phyloP scores from a whole-genome alignment of 1,140 invertebrate genomes.

The Trypoxylus dichotomus region DNA sequence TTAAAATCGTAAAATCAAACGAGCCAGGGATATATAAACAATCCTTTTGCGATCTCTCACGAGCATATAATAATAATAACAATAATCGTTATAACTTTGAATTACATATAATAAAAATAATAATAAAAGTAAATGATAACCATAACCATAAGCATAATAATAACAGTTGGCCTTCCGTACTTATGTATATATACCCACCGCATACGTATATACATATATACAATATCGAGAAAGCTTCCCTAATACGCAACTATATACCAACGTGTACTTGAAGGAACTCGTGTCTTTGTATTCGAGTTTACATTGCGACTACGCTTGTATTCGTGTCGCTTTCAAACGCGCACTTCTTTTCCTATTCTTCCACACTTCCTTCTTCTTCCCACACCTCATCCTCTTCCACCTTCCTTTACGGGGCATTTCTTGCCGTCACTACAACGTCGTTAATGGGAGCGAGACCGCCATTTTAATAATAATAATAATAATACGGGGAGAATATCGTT shows the following conservation, averaged over 20 bases:
- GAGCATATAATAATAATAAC: slow-evolving; percentile 44
- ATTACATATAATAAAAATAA: slow-evolving; percentile 52
- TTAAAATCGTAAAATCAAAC: slow-evolving; percentile 26
- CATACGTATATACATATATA: neutral
- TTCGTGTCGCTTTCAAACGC: neutral
- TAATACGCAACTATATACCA: too few species aligned
- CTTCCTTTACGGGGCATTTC: neutral
- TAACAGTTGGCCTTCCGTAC: slow-evolving; percentile 33
- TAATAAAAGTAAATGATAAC: slow-evolving; percentile 48
- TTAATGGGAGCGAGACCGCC: neutral
- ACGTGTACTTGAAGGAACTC: too few species aligned
- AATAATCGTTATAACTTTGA: slow-evolving; percentile 47
- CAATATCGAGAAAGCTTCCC: neutral
- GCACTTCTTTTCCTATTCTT: neutral
- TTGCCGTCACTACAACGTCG: neutral
- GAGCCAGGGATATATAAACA: slow-evolving; percentile 24
- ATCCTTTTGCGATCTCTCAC: slow-evolving; percentile 32
- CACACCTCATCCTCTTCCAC: neutral
- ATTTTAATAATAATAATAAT: slow-evolving; percentile 14
- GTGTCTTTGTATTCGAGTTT: neutral
- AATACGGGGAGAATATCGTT: neutral
- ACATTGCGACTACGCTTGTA: neutral
- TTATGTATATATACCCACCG: neutral
- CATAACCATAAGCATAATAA: slow-evolving; percentile 44
- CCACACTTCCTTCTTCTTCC: neutral